Conservation (phyloP, 2,888 invertebrate species). For the Boloria euphrosyne region DNA sequence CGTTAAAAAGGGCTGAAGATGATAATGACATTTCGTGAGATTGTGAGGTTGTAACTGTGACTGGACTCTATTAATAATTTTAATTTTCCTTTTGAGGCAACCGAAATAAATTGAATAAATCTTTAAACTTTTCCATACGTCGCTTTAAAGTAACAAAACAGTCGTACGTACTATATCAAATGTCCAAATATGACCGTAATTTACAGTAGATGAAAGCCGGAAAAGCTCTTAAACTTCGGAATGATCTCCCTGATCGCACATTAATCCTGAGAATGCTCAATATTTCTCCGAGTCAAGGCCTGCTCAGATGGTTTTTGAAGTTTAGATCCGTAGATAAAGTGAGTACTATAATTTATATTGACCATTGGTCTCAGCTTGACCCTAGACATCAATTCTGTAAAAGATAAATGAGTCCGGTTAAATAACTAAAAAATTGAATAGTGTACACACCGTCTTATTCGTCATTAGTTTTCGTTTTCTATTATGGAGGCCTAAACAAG, state of each 20-base stretch:
- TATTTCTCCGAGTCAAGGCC: slow-evolving; percentile 43
- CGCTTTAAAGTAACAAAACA: neutral
- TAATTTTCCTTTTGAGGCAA: too few relatives aligned
- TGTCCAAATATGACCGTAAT: slow-evolving; percentile 9
- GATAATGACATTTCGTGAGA: too few relatives aligned
- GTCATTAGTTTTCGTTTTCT: too few relatives aligned
- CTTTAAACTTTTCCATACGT: neutral
- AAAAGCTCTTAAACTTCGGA: slow-evolving; percentile 19
- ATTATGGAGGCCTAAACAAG: too few relatives aligned
- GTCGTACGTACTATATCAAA: neutral
- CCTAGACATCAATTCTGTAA: slow-evolving; percentile 37
- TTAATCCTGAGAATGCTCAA: slow-evolving; percentile 48
- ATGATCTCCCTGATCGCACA: slow-evolving; percentile 46
- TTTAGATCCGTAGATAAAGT: slow-evolving; percentile 41
- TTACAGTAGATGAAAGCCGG: slow-evolving; percentile 7
- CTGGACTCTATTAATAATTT: too few relatives aligned
- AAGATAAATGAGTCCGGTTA: slow-evolving; percentile 38
- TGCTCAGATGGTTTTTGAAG: slow-evolving; percentile 40
- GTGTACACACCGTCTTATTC: neutral
- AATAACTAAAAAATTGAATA: slow-evolving; percentile 17
- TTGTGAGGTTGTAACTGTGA: too few relatives aligned
- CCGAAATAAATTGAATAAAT: too few relatives aligned
- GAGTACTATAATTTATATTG: slow-evolving; percentile 40
- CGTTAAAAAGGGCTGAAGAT: too few relatives aligned
- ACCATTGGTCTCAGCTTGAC: slow-evolving; percentile 40